Evolutionary conservation across 2,113 vertebrate species (phyloP).

Genomic region (Merops nubicus): DNA sequence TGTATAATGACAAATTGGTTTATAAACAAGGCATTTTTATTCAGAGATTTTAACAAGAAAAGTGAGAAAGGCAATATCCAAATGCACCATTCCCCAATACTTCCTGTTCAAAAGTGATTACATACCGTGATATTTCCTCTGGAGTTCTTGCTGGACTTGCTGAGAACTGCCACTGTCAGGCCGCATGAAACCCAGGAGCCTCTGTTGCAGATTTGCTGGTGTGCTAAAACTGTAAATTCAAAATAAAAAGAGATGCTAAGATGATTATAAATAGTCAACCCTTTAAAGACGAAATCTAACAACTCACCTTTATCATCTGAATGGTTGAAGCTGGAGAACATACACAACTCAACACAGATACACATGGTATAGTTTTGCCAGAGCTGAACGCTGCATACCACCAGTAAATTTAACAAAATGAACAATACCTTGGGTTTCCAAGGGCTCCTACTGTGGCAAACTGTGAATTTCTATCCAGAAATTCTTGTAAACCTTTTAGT

Average conservation of each 20-base stretch:
- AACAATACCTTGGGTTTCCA: conserved; percentile 85
- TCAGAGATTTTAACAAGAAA: background rate
- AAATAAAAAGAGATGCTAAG: background rate
- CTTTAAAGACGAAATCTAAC: background rate
- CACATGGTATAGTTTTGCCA: accelerated
- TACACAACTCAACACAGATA: background rate
- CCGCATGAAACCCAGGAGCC: conserved; percentile 89
- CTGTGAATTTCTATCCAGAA: conserved; percentile 94
- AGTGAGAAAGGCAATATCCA: background rate
- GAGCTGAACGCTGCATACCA: background rate
- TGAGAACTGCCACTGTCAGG: conserved; percentile 90
- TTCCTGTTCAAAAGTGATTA: background rate
- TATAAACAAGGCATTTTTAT: background rate
- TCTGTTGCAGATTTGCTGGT: conserved; percentile 89
- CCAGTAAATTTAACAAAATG: background rate
- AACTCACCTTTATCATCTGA: background rate
- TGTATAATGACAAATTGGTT: background rate
- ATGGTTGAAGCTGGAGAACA: background rate
- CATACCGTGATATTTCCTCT: conserved; percentile 93
- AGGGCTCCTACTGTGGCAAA: conserved; percentile 87
- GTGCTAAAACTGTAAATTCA: conserved; percentile 80
- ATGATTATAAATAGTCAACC: background rate
- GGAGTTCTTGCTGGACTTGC: conserved; percentile 95
- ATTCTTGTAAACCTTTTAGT: conserved; percentile 89
- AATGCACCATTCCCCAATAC: background rate